Evolutionary conservation across 2,797 vertebrate genomes (phyloP).

Genomic region (Phalloptychus januarius): DNA sequence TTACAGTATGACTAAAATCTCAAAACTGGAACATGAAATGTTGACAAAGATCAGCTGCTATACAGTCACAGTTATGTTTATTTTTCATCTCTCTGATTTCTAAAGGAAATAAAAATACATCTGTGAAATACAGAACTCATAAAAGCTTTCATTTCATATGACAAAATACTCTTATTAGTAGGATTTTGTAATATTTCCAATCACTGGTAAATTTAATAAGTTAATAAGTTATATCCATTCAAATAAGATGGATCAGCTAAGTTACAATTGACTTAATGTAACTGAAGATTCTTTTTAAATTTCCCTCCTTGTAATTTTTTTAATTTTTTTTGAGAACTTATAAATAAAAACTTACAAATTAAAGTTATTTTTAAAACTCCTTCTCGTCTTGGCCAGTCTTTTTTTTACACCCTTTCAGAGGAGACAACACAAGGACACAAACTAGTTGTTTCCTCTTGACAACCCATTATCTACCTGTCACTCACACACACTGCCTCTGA

Average conservation of each 20-base stretch:
- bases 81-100: background rate
- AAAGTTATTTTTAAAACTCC: constrained; percentile 39
- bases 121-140: no score
- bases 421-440: constrained; percentile 75
- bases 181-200: background rate
- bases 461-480: constrained; percentile 85
- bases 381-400: constrained; percentile 44
- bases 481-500: constrained; percentile 44
- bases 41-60: background rate
- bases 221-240: background rate
- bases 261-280: background rate
- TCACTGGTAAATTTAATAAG: background rate
- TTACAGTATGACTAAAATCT: background rate
- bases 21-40: background rate
- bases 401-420: constrained; percentile 56
- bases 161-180: background rate
- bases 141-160: background rate
- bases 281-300: constrained; percentile 18
- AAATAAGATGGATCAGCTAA: background rate
- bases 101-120: background rate
- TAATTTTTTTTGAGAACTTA: constrained; percentile 44
- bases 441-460: constrained; percentile 82
- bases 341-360: constrained; percentile 66
- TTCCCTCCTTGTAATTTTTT: constrained; percentile 5
- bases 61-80: background rate